Base-by-base conservation (phyloP, 2,797 vertebrate genomes). In the Danio aesculapii region DNA sequence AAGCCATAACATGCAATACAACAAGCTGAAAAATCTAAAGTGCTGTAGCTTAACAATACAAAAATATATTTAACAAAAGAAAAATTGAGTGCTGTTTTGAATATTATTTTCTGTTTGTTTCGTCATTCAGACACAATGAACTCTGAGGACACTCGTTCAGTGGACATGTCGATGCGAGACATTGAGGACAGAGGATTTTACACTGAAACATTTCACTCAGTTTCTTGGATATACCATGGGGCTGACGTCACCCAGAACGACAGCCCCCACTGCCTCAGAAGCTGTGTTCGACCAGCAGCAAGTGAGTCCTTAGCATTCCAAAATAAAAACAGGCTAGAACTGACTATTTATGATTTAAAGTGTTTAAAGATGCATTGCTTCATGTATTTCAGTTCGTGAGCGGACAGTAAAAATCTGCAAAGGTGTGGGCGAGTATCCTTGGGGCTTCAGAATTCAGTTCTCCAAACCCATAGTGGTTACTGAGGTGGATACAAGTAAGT, bases 401-500 rank as follows among this genome's bases (percentile, higher is more conserved):
- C 90, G 95, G 88, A 97, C 95, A 0, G 95, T 98, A 66, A 95
- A 89, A 86, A 96, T 98, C 0, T 88, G 87, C 81, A 98, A 96
- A 91, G 96, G 96, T 75, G 92, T 88, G 8, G 96, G 96, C 50
- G 95, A 95, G 79, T 98, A 96, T 82, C 96, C 96, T 0, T 98
- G 97, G 96, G 96, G 97, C 67, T 98, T 98, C 85, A 91, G 95
- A 67, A 97, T 98, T 87, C 96, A 99, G 88, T 98, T 96, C 88
- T 97, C 96, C 58, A 98, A 97, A 88, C 96, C 96, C 41, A 97
- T 97, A 41, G 86, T 98, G 66, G 96, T 98, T 16, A 98, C 96
- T 39, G 96, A 98, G 91, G 95, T 98, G 19, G 97, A 98, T 84
- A 96, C 97, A 84, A 98, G 97, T 98, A 94, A 95, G 96, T 92